Percentiles rank a stretch among this genome's conserved stretches.
Evolutionary conservation across 2,113 vertebrate genomes (phyloP).

Genomic region (Ahaetulla prasina): DNA sequence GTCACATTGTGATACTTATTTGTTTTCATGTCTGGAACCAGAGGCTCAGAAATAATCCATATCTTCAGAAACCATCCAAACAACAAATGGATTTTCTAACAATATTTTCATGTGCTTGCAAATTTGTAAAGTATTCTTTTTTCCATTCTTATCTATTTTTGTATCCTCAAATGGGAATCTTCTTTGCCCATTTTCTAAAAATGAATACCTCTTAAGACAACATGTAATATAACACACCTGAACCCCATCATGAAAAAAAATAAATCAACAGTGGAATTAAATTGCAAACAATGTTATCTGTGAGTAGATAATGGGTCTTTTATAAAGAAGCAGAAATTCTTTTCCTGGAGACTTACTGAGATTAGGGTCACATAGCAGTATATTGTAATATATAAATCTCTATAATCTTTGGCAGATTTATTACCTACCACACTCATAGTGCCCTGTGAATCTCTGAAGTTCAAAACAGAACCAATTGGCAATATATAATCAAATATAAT

Average conservation of each 20-base stretch:
- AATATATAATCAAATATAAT: slow-evolving; percentile 55
- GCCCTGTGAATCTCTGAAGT: slow-evolving; percentile 44
- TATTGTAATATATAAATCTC: slow-evolving; percentile 58
- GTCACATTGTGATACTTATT: slow-evolving; percentile 14
- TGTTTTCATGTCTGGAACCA: slow-evolving; percentile 17
- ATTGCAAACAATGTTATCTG: slow-evolving; percentile 26
- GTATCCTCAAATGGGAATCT: slow-evolving; percentile 54
- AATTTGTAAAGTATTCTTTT: slow-evolving; percentile 57
- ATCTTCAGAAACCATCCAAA: slow-evolving; percentile 50
- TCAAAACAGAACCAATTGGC: slow-evolving; percentile 54
- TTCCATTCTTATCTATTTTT: slow-evolving; percentile 35
- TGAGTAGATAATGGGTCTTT: slow-evolving; percentile 46
- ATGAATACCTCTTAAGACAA: slow-evolving; percentile 36
- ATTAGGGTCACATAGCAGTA: slow-evolving; percentile 57
- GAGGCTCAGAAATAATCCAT: slow-evolving; percentile 13
- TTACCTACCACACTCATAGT: slow-evolving; percentile 50
- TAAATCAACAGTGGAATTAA: slow-evolving; percentile 22
- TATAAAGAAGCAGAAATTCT: slow-evolving; percentile 50
- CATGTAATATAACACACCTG: slow-evolving; percentile 20
- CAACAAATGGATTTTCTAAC: slow-evolving; percentile 51
- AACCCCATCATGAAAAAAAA: slow-evolving; percentile 43
- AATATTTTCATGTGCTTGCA: slow-evolving; percentile 40
- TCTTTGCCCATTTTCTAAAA: slow-evolving; percentile 37
- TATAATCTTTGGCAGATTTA: slow-evolving; percentile 59
- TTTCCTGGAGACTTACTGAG: slow-evolving; percentile 50